Conservation (phyloP, 2,113 vertebrate genomes). For the Ptychochromis oligacanthus region DNA sequence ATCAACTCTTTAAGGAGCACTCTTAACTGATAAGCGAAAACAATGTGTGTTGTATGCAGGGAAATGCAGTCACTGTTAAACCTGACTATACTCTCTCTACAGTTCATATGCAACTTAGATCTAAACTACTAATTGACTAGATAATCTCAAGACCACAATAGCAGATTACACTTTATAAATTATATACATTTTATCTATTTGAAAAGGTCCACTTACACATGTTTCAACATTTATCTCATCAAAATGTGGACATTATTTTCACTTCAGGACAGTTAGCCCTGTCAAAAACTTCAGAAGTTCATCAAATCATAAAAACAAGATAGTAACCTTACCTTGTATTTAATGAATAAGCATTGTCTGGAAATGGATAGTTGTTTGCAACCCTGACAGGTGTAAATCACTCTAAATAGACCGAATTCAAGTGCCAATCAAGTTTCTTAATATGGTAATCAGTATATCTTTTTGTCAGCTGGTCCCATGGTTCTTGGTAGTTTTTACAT, state of each 20-base stretch:
- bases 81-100: constrained; percentile 10
- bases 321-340: neutral
- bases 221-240: constrained; percentile 2
- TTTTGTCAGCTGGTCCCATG: neutral
- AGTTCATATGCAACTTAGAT: constrained; percentile 18
- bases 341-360: no score
- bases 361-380: neutral
- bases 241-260: constrained; percentile 11
- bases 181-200: constrained; percentile 46
- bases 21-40: constrained; percentile 7
- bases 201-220: constrained; percentile 27
- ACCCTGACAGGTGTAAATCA: neutral
- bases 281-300: neutral
- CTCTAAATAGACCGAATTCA: neutral
- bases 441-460: neutral
- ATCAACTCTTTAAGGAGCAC: neutral
- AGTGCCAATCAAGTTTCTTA: neutral
- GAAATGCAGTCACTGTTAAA: constrained; percentile 2
- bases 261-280: neutral
- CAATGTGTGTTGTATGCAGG: neutral
- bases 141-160: constrained; percentile 52
- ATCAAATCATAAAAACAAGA: neutral
- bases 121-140: constrained; percentile 41
- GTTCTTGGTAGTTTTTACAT: neutral
- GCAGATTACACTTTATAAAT: constrained; percentile 26